Percentiles rank a stretch among this genome's conserved stretches.
phyloP scores from a whole-genome alignment of 2,797 vertebrate genomes.

The Spheniscus humboldti region DNA sequence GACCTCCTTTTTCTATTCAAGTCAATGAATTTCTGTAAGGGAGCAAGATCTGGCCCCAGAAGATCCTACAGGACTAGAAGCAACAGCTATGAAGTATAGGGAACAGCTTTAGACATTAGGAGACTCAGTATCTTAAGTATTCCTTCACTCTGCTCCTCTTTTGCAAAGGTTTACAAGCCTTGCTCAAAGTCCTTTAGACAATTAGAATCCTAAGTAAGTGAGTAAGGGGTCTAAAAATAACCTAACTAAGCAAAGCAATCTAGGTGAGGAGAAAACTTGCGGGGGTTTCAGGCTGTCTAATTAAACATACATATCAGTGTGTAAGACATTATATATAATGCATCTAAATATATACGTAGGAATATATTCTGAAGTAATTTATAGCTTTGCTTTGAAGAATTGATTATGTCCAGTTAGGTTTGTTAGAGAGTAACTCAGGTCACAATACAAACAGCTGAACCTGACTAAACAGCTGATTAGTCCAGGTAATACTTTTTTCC shows the following conservation, averaged over 20 bases:
- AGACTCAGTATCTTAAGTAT: background rate
- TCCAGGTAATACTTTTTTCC: background rate
- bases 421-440: background rate
- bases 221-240: background rate
- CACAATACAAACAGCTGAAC: background rate
- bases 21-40: background rate
- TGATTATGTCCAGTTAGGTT: background rate
- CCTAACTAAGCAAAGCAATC: background rate
- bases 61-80: background rate
- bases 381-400: background rate
- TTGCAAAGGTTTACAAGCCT: background rate
- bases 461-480: background rate
- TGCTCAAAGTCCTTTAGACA: background rate
- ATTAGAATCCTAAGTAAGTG: background rate
- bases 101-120: background rate
- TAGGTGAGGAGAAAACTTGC: background rate
- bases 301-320: background rate
- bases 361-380: background rate
- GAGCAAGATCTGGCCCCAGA: background rate
- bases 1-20: background rate
- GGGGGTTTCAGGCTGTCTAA: background rate
- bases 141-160: background rate
- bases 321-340: background rate
- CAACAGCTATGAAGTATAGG: accelerated
- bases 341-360: accelerated